Conservation (phyloP, 2,113 vertebrate genomes). For the Erythrocebus patas region DNA sequence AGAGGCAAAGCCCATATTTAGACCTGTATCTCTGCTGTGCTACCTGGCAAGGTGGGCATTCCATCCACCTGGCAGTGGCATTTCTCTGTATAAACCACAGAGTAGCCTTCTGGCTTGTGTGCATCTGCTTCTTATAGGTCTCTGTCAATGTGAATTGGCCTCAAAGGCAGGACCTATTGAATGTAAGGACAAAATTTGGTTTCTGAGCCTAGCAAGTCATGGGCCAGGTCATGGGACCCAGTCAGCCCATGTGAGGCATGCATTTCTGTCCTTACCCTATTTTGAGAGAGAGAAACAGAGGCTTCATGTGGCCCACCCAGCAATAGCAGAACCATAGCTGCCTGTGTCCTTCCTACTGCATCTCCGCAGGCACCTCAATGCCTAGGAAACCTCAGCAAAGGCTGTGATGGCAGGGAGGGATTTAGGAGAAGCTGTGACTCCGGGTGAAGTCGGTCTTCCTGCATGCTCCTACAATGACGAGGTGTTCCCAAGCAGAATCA, state of each 20-base stretch:
- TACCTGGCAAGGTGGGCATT: not conserved
- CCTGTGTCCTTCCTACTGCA: not conserved
- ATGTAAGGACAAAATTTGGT: not conserved
- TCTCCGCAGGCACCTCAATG: not conserved
- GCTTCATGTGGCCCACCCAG: not conserved
- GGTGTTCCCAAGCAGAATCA: not conserved
- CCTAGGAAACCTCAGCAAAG: not conserved
- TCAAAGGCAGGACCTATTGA: not conserved
- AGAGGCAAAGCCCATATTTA: not conserved
- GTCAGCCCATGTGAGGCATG: not conserved
- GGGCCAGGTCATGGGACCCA: not conserved
- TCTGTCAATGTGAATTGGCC: not conserved
- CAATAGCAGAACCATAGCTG: not conserved
- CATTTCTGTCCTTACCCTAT: not conserved
- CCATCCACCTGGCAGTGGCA: not conserved
- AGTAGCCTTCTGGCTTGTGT: not conserved
- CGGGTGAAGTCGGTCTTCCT: not conserved
- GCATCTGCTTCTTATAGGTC: not conserved
- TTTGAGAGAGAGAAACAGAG: not conserved
- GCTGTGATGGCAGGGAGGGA: not conserved
- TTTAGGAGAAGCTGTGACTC: not conserved
- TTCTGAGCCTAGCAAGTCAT: not conserved
- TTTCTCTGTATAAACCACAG: not conserved
- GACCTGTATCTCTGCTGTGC: not conserved
- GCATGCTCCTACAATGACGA: too few species aligned